Evolutionary conservation across 2,797 vertebrate species (phyloP).

Genomic region (Danio tinwini): DNA sequence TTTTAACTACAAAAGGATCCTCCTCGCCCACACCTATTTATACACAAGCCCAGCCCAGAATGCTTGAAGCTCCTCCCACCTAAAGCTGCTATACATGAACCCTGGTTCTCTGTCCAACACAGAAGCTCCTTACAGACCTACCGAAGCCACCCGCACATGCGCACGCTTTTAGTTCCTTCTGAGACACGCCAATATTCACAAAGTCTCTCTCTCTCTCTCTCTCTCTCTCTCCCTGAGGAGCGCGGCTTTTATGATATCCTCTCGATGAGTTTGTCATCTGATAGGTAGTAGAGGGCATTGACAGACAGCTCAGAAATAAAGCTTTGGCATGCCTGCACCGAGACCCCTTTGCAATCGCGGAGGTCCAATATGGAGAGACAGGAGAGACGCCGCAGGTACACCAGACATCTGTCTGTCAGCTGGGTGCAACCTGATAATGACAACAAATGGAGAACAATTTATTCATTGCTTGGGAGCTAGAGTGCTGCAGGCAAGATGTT

Average conservation of each 20-base stretch:
- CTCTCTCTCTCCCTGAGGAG: conserved; percentile 53
- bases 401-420: conserved; percentile 91
- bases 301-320: conserved; percentile 98
- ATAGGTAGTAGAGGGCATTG: conserved; percentile 97
- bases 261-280: conserved; percentile 97
- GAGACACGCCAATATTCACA: conserved; percentile 32
- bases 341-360: conserved; percentile 92
- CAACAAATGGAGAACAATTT: not conserved
- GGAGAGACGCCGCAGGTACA: conserved; percentile 90
- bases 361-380: conserved; percentile 93
- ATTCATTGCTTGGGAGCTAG: not conserved
- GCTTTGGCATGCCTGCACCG: conserved; percentile 92
- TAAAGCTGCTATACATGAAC: conserved; percentile 45
- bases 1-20: conserved; percentile 41
- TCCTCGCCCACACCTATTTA: conserved; percentile 39
- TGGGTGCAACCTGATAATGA: conserved; percentile 89
- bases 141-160: not conserved
- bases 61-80: conserved; percentile 35
- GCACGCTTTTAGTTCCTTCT: conserved; percentile 5
- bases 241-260: conserved; percentile 88
- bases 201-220: conserved; percentile 52
- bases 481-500: no score
- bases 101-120: conserved; percentile 44
- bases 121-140: conserved; percentile 7
- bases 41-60: conserved; percentile 31